phyloP scores from a whole-genome alignment of 2,113 vertebrate species.

The Aegithalos caudatus region DNA sequence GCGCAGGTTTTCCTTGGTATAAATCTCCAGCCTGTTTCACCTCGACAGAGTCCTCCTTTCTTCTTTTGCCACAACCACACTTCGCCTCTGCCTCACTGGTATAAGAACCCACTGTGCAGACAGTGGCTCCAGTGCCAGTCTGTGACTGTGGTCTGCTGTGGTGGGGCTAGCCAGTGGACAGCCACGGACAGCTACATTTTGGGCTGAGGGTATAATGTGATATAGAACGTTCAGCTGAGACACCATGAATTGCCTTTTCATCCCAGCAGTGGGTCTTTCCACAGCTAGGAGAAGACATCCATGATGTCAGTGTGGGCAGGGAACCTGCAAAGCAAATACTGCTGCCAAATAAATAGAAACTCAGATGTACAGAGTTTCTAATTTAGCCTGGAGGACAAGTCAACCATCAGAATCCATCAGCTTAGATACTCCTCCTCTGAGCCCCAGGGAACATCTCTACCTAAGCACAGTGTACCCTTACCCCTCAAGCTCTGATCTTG shows the following conservation, averaged over 20 bases:
- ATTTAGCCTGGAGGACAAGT: neutral
- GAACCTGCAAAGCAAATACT: neutral
- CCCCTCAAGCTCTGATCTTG: neutral
- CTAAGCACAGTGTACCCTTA: neutral
- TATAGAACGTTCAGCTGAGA: neutral
- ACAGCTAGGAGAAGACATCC: neutral
- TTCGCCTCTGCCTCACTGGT: too few species aligned
- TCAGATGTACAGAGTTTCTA: neutral
- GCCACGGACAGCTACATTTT: too few species aligned
- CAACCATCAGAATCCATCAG: constrained; percentile 14
- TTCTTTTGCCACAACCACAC: too few species aligned
- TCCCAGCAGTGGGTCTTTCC: neutral
- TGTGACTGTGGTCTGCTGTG: too few species aligned
- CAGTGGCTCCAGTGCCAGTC: too few species aligned
- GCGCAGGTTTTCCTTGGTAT: too few species aligned
- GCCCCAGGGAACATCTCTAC: neutral
- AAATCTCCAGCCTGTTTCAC: too few species aligned
- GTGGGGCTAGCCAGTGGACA: too few species aligned
- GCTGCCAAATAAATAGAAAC: constrained; percentile 18
- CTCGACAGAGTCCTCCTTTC: too few species aligned
- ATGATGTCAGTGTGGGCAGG: neutral
- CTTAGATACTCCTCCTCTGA: neutral
- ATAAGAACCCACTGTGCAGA: too few species aligned
- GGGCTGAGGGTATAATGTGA: neutral
- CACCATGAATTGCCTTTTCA: neutral